phyloP scores from a whole-genome alignment of 2,888 invertebrate species.

The Sussaba pulchella region DNA sequence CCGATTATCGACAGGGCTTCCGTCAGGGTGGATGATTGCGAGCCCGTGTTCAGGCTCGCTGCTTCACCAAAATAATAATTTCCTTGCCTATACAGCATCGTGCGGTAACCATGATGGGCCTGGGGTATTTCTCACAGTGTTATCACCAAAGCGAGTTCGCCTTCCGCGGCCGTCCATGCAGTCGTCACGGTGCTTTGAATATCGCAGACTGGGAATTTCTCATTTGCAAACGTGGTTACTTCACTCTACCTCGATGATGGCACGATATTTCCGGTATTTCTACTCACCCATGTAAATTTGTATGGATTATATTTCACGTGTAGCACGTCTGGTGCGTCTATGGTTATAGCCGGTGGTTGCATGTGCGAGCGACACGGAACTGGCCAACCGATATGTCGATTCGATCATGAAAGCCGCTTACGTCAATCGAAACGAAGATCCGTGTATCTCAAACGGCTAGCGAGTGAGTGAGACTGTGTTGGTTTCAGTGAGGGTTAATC shows the following conservation, averaged over 20 bases:
- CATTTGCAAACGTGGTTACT: constrained; percentile 40
- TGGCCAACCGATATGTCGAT: constrained; percentile 58
- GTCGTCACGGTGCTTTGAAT: constrained; percentile 45
- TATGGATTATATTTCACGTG: constrained; percentile 20
- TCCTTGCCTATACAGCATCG: background rate
- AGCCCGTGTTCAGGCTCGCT: constrained; percentile 40
- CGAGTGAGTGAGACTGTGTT: background rate
- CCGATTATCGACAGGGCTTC: constrained; percentile 71
- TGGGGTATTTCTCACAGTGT: background rate
- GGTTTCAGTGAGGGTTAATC: background rate
- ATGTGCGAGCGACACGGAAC: no score
- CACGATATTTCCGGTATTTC: constrained; percentile 25
- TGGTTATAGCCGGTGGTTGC: background rate
- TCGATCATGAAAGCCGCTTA: constrained; percentile 68
- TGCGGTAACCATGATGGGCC: background rate
- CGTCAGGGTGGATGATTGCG: constrained; percentile 59
- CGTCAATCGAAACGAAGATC: constrained; percentile 64
- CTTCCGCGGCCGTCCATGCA: background rate
- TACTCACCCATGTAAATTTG: background rate
- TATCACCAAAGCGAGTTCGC: constrained; percentile 19
- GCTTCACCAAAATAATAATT: constrained; percentile 50
- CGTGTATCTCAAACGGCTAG: background rate
- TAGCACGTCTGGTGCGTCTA: background rate
- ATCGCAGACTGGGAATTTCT: constrained; percentile 32
- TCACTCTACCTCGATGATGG: constrained; percentile 17